Evolutionary conservation across 2,888 invertebrate species (phyloP), one percentile per base, ranked within the genome.

Genomic region (Argyra leucocephala): DNA sequence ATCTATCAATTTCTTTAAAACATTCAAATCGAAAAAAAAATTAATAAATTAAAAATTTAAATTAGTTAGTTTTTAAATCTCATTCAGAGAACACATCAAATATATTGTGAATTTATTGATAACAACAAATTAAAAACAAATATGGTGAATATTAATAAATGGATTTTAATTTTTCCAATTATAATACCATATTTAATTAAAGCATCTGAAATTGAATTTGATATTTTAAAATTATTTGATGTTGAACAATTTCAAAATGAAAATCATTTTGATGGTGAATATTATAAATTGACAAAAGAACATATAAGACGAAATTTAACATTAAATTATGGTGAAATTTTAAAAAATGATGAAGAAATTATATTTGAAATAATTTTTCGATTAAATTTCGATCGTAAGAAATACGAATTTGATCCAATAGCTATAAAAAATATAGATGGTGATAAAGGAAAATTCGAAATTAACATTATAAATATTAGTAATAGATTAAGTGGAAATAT

Each of bases 231-330:
- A 48, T 48, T 15, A 48, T 48, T 48, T 48, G 4, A 48, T 18
- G 2, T 48, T 48, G 48, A 48, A 12, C 12, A 48, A 18, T 48
- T 3, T 15, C 1, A 12, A 48, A 48, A 48, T 48, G 5, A 15
- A 48, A 48, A 48, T 48, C 12, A 48, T 48, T 18, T 48, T 48
- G 48, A 48, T 48, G 48, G 48, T 48, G 48, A 48, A 48, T 48
- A 48, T 48, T 48, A 15, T 4, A 48, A 48, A 18, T 18, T 48
- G 18, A n/a, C 4, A 48, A 48, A 48, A 5, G n/a, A 48, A 18
- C 15, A 18, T 18, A 48, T n/a, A 18, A 12, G 5, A 48, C n/a
- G 18, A 48, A 48, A 48, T 48, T 12, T 48, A 48, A 48, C 48
- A 48, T 12, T 48, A 48, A 9, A 48, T 48, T 48, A 18, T 48